phyloP scores from a whole-genome alignment of 2,888 invertebrate species.

The Oegoconia quadripuncta region DNA sequence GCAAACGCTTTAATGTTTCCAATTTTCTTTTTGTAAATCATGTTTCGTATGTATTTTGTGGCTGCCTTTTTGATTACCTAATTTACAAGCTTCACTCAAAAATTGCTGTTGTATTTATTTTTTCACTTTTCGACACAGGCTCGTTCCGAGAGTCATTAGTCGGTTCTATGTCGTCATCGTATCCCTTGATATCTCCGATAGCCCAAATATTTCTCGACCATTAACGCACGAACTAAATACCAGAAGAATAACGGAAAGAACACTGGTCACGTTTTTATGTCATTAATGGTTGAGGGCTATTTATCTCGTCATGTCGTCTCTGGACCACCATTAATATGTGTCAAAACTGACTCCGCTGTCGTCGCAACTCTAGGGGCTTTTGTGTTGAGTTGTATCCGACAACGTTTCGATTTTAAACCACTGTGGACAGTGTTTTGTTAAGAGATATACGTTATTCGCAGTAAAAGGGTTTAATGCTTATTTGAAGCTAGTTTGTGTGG shows the following conservation, averaged over 20 bases:
- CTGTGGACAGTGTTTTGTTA: constrained; percentile 35
- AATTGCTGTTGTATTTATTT: no score
- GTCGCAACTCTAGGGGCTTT: constrained; percentile 31
- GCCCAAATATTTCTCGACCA: constrained; percentile 2
- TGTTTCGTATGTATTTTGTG: no score
- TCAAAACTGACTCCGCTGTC: constrained; percentile 41
- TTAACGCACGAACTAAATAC: constrained; percentile 35
- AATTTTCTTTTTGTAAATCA: constrained; percentile 24
- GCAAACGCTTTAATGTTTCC: constrained; percentile 20
- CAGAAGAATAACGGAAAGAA: constrained; percentile 41
- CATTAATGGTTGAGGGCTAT: constrained; percentile 62
- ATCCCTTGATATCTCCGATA: not conserved
- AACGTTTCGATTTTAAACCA: constrained; percentile 41
- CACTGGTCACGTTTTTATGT: constrained; percentile 65
- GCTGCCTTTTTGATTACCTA: no score
- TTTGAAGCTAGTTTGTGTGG: no score
- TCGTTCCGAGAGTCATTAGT: no score
- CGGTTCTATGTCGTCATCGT: no score
- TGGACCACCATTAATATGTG: constrained; percentile 61
- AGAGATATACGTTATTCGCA: no score
- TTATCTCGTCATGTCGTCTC: constrained; percentile 59
- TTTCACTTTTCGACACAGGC: no score
- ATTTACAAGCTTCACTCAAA: no score
- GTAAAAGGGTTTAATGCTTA: no score
- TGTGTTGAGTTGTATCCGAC: constrained; percentile 40